Evolutionary conservation across 2,888 invertebrate genomes (phyloP).

Genomic region (Zeuzera pyrina): DNA sequence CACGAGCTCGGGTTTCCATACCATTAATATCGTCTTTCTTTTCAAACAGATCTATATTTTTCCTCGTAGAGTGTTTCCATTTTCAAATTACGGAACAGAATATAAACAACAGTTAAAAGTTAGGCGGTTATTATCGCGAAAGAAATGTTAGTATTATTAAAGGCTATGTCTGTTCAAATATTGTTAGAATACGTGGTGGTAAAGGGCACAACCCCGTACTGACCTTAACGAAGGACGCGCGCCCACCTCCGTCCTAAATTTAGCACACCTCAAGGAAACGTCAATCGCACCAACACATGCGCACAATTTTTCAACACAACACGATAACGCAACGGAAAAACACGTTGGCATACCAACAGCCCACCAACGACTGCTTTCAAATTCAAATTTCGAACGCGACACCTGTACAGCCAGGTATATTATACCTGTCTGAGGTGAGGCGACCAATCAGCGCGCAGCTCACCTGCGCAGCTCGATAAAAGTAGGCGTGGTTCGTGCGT

Average conservation of each 20-base stretch:
- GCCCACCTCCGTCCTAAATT: slow-evolving; percentile 59
- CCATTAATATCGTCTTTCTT: too few species aligned
- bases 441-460: slow-evolving; percentile 66
- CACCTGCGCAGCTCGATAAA: slow-evolving; percentile 71
- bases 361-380: slow-evolving; percentile 22
- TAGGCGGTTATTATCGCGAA: too few species aligned
- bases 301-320: slow-evolving; percentile 39
- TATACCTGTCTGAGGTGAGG: slow-evolving; percentile 43
- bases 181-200: too few species aligned
- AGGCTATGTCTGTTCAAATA: too few species aligned
- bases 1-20: too few species aligned
- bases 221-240: slow-evolving; percentile 48
- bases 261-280: slow-evolving; percentile 70
- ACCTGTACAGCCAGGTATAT: slow-evolving; percentile 50
- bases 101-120: too few species aligned
- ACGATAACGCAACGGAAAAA: slow-evolving; percentile 15
- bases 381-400: slow-evolving; percentile 14
- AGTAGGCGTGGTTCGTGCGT: slow-evolving; percentile 46
- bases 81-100: too few species aligned
- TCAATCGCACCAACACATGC: slow-evolving; percentile 69
- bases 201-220: too few species aligned
- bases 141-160: too few species aligned
- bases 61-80: too few species aligned
- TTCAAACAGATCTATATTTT: too few species aligned
- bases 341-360: slow-evolving; percentile 17